These are phyloP conservation scores for Apodemus agrarius DNA, from an alignment of 2,797 vertebrate genomes.

Conservation along the genomic window DNA sequence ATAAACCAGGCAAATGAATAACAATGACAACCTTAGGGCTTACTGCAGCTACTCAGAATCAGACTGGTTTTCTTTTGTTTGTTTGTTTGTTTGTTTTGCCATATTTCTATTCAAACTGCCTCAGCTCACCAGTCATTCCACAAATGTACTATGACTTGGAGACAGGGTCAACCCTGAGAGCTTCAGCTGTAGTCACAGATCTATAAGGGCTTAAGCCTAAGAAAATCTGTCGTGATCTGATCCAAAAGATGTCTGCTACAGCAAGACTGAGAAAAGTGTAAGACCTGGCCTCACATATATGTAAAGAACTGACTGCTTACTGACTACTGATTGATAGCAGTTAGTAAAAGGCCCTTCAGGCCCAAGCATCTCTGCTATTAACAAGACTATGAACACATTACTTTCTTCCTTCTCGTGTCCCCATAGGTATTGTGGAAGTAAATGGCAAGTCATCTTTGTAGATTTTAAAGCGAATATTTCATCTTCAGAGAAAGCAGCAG, in stretches of 20 bases:
- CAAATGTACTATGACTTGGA: neutral
- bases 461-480: neutral
- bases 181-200: neutral
- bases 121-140: neutral
- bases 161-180: neutral
- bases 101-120: constrained; percentile 20
- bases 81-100: neutral
- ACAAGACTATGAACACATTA: neutral
- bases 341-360: neutral
- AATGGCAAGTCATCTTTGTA: neutral
- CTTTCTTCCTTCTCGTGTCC: neutral
- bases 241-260: neutral
- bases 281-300: neutral
- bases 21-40: neutral
- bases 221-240: neutral
- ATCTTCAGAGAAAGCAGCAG: constrained; percentile 24
- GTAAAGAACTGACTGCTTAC: neutral
- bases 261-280: neutral
- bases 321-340: neutral
- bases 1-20: neutral
- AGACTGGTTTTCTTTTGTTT: constrained; percentile 55
- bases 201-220: neutral
- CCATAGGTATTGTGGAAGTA: neutral
- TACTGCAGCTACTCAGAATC: neutral
- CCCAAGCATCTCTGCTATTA: neutral